Base-by-base conservation (phyloP, 2,888 invertebrate species). In the Eristalis pertinax region DNA sequence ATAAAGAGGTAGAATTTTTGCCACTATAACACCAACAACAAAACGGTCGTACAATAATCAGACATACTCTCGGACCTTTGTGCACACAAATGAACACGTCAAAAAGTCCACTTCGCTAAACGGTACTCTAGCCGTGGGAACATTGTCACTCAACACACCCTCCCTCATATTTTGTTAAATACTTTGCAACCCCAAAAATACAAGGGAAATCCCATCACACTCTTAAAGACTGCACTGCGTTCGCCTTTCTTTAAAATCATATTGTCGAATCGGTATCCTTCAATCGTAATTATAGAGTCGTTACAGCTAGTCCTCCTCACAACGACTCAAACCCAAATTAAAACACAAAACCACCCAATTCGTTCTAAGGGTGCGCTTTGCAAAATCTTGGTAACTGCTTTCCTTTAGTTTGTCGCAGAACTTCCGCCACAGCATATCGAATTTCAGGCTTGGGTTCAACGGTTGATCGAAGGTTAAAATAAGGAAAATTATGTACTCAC, bases 391-490 rank as follows among this genome's bases (percentile, higher is more conserved):
- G 26, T 15, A n/a, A 29, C 41, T 13, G 11, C 65, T 58, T 24
- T 38, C 68, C 56, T 68, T 58, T 72, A 73, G 43, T 43, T 43
- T 73, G 67, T 67, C 74, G 56, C 68, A 38, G 35, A 75, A 81
- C 68, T 81, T 75, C 74, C 81, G 81, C 63, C 67, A 22, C 26
- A 32, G 24, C 64, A 22, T 76, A 82, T 82, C 82, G 76, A 65
- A 70, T 82, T 82, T 82, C 82, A 41, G 50, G 15, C 24, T 72
- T 72, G 50, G 75, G 75, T 81, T 75, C 69, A 76, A 82, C 75
- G 65, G 69, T 35, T 60, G 35, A 82, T 63, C 43, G 74, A 80
- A 50, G 73, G 62, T 63, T 72, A 26, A 43, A 73, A 73, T 62
- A 38, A 41, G 69, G 65, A 76, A 68, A 58, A 73, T 50, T 50